Evolutionary conservation across 37 sponge, comb jelly and placozoan species (phyloP).

Genomic region (Eunapius fragilis): DNA sequence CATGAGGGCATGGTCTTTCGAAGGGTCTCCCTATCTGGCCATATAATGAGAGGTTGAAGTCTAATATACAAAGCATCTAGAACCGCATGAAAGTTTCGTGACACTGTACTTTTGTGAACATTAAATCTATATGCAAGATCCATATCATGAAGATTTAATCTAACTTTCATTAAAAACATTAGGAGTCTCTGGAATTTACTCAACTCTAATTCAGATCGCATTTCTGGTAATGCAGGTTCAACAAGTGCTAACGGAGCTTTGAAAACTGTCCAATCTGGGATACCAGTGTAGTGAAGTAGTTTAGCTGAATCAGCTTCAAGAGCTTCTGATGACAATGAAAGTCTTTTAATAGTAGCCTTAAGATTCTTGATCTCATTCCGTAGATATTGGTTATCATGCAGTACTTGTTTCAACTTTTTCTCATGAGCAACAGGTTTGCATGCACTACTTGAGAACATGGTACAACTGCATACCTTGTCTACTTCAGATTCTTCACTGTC

Average conservation of each 20-base stretch:
- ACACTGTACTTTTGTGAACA: slow-evolving; percentile 29
- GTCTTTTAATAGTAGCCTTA: neutral
- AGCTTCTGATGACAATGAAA: neutral
- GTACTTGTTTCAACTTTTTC: no score
- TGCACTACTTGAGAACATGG: no score
- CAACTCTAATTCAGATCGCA: neutral
- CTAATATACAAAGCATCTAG: neutral
- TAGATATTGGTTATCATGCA: no score
- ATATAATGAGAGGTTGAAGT: slow-evolving; percentile 47
- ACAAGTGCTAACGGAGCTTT: neutral
- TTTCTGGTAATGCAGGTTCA: neutral
- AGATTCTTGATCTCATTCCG: no score
- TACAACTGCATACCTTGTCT: no score
- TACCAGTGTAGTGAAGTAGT: neutral
- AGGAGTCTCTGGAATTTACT: neutral
- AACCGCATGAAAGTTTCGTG: slow-evolving; percentile 11
- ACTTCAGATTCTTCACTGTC: no score
- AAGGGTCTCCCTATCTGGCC: slow-evolving; percentile 60
- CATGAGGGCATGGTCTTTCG: slow-evolving; percentile 38
- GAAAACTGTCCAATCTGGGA: neutral
- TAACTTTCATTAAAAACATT: neutral
- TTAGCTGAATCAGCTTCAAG: neutral
- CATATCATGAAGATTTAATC: neutral
- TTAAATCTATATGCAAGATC: neutral
- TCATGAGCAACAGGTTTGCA: no score